Conservation (phyloP, 92 coral and sea anemone genomes). For the Umimayanthus chanpuru region DNA sequence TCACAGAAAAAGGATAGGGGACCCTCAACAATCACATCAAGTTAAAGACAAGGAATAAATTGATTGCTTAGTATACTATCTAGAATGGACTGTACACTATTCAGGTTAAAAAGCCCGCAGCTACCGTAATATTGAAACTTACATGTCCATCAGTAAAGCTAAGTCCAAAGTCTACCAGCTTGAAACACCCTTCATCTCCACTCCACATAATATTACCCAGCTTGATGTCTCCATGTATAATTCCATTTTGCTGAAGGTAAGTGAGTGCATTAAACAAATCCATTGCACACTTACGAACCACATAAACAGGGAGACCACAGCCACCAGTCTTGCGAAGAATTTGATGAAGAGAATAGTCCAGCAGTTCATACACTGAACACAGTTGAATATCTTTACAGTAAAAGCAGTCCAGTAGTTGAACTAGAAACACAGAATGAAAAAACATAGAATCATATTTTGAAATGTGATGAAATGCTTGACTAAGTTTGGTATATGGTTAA, state of each 20-base stretch:
- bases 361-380: slow-evolving; percentile 64
- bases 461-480: not conserved
- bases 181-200: slow-evolving; percentile 69
- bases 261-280: slow-evolving; percentile 68
- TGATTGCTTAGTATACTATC: too few relatives aligned
- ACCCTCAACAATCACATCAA: too few relatives aligned
- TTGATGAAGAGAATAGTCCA: slow-evolving; percentile 65
- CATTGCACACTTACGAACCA: slow-evolving; percentile 68
- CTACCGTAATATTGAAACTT: not conserved
- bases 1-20: too few relatives aligned
- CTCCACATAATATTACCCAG: slow-evolving; percentile 91
- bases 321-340: slow-evolving; percentile 63
- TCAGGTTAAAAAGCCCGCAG: too few relatives aligned
- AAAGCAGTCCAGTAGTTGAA: slow-evolving; percentile 67
- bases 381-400: slow-evolving; percentile 50
- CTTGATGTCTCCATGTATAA: slow-evolving; percentile 91
- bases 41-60: too few relatives aligned
- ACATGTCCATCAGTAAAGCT: slow-evolving; percentile 66
- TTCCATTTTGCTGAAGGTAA: slow-evolving; percentile 52
- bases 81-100: too few relatives aligned
- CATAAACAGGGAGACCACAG: slow-evolving; percentile 71
- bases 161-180: slow-evolving; percentile 88
- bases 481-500: too few relatives aligned
- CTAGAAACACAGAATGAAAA: slow-evolving; percentile 46
- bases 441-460: not conserved